Evolutionary conservation across 2,797 vertebrate species (phyloP), one percentile per base, ranked within the genome.

Genomic region (Girardinus metallicus): DNA sequence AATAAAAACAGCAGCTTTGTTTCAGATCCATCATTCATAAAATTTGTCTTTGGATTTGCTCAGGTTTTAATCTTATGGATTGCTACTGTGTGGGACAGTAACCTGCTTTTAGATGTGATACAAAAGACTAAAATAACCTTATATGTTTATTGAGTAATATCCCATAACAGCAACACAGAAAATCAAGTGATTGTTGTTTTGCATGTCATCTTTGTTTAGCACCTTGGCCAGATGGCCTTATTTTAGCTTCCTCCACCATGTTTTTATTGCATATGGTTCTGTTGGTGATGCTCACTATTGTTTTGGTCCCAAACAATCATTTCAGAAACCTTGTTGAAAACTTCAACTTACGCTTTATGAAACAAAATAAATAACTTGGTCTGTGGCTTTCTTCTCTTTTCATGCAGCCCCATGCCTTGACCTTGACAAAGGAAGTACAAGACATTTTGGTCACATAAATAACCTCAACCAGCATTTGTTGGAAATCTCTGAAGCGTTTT

Each of bases 1-100:
- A 57, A 55, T 57, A 57, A 75, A 74, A 75, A 57, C 23, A 29
- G 23, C 23, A 43, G 36, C 73, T 75, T 55, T 75, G 36, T 10
- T 74, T 74, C 51, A 55, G 23, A 53, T 74, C 44, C 43, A 46
- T 53, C 36, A 74, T 53, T 39, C 26, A 21, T 47, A 47, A 66
- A 39, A 73, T 47, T 53, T 74, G 21, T 2, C 9, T 53, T 51
- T n/a, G 21, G 31, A 41, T 74, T 74, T 39, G 36, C 53, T 41
- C 34, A 41, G 34, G 55, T 57, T 57, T 74, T 41, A 55, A 18
- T 74, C 51, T 53, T 23, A n/a, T 36, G 7, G 36, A 11, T 73
- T 41, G 51, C 49, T 23, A 55, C 21, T 73, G 72, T 51, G 31
- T 74, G 34, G n/a, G 73, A 74, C 2, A 26, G 46, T 51, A 49